A percentile compares a stretch with the other conserved stretches of the same genome.
These are phyloP conservation scores for Drosophila truncata DNA, from an alignment of 1,140 invertebrate species.

Conservation along the genomic window DNA sequence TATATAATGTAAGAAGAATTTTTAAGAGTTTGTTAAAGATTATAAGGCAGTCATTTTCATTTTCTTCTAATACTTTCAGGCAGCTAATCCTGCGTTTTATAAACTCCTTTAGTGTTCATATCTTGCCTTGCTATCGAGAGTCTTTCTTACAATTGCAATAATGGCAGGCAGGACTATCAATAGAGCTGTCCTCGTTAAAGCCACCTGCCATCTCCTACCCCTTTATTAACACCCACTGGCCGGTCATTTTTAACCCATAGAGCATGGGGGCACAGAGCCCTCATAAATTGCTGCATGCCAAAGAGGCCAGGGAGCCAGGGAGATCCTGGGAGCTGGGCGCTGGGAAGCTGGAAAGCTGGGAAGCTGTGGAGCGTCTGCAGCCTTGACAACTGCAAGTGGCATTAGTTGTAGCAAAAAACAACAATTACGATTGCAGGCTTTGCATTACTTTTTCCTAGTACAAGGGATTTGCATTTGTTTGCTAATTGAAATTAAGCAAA, in stretches of 20 bases:
- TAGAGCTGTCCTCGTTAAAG: slow-evolving; percentile 12
- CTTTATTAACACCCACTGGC: not conserved
- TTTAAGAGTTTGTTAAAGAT: not conserved
- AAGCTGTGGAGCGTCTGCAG: slow-evolving; percentile 57
- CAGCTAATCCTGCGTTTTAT: not conserved
- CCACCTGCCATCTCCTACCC: not conserved
- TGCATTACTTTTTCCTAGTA: slow-evolving; percentile 70
- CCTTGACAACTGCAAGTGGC: slow-evolving; percentile 81
- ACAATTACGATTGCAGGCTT: slow-evolving; percentile 52
- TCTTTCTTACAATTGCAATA: slow-evolving; percentile 19
- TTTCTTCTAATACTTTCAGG: not conserved
- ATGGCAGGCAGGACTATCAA: slow-evolving; percentile 41
- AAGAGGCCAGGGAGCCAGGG: not conserved
- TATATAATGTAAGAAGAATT: not conserved
- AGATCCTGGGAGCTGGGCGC: not conserved
- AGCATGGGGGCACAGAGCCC: slow-evolving; percentile 13
- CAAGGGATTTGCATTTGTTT: slow-evolving; percentile 82
- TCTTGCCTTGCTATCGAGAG: not conserved
- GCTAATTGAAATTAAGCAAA: slow-evolving; percentile 84
- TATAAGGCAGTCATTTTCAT: not conserved
- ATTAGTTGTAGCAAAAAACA: slow-evolving; percentile 70
- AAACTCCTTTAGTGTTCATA: not conserved
- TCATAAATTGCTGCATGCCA: slow-evolving; percentile 53
- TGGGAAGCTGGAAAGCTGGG: not conserved
- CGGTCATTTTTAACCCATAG: slow-evolving; percentile 3